These are phyloP conservation scores for Dendrolimus punctatus DNA, from an alignment of 1,140 invertebrate species.

Conservation along the genomic window DNA sequence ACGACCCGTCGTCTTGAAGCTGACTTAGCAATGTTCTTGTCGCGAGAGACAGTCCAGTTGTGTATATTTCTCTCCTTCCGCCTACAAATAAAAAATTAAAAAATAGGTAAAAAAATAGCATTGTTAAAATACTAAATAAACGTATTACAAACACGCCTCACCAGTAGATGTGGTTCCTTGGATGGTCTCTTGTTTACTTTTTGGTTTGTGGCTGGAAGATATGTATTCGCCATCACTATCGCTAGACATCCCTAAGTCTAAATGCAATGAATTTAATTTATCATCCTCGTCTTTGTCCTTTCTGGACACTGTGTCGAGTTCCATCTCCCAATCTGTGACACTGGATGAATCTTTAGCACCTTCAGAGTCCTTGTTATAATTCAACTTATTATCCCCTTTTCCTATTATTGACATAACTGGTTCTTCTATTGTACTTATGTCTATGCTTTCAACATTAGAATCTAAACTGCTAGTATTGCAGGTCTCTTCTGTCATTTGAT, in stretches of 20 bases:
- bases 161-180: slow-evolving; percentile 41
- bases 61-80: slow-evolving; percentile 52
- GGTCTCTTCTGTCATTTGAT: slow-evolving; percentile 49
- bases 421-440: slow-evolving; percentile 43
- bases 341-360: slow-evolving; percentile 48
- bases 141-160: slow-evolving; percentile 24
- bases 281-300: slow-evolving; percentile 58
- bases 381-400: slow-evolving; percentile 40
- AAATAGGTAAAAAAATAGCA: slow-evolving; percentile 1
- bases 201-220: slow-evolving; percentile 34
- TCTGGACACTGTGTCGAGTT: slow-evolving; percentile 69
- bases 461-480: slow-evolving; percentile 64
- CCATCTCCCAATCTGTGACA: slow-evolving; percentile 74
- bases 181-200: slow-evolving; percentile 42
- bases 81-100: slow-evolving; percentile 39
- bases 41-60: slow-evolving; percentile 46
- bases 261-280: slow-evolving; percentile 58
- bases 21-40: slow-evolving; percentile 64
- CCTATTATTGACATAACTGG: slow-evolving; percentile 30
- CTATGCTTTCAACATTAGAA: slow-evolving; percentile 52
- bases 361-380: slow-evolving; percentile 40
- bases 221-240: slow-evolving; percentile 65
- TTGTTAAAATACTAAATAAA: slow-evolving; percentile 1
- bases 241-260: slow-evolving; percentile 69
- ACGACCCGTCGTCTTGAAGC: slow-evolving; percentile 66